Evolutionary conservation across 2,888 invertebrate genomes (phyloP).

Genomic region (Machimus atricapillus): DNA sequence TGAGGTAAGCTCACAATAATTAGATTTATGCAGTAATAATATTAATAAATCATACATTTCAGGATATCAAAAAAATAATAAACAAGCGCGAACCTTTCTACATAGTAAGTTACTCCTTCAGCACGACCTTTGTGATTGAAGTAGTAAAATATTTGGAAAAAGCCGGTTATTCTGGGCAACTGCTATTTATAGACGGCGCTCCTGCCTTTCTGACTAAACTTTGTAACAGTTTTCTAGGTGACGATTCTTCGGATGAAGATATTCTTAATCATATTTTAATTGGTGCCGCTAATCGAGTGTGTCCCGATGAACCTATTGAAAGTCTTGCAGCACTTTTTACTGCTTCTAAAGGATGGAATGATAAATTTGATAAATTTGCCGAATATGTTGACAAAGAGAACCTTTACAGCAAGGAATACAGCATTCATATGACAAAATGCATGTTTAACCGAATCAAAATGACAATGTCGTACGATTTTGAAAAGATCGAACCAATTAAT

Average conservation of each 20-base stretch:
- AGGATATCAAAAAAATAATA: slow-evolving; percentile 69
- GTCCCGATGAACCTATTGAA: slow-evolving; percentile 57
- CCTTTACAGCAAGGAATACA: slow-evolving; percentile 61
- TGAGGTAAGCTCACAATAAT: slow-evolving; percentile 50
- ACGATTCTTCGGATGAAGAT: slow-evolving; percentile 54
- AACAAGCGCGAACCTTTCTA: slow-evolving; percentile 71
- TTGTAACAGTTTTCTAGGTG: slow-evolving; percentile 54
- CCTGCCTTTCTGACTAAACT: slow-evolving; percentile 72
- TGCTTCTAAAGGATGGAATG: slow-evolving; percentile 66
- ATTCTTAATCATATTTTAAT: slow-evolving; percentile 56
- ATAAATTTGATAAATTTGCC: slow-evolving; percentile 66
- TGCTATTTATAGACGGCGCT: slow-evolving; percentile 83
- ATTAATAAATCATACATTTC: slow-evolving; percentile 48
- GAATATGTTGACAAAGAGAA: slow-evolving; percentile 61
- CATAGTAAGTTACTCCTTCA: slow-evolving; percentile 89
- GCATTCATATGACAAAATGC: slow-evolving; percentile 59
- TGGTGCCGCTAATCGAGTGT: slow-evolving; percentile 55
- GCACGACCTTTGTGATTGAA: slow-evolving; percentile 78
- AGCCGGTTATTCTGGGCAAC: slow-evolving; percentile 68
- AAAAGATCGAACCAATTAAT: slow-evolving; percentile 64
- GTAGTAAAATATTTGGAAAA: slow-evolving; percentile 75
- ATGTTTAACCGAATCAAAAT: slow-evolving; percentile 67
- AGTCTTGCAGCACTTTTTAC: slow-evolving; percentile 61
- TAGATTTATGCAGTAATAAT: background rate
- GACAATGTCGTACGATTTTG: slow-evolving; percentile 63